Conservation (phyloP, 2,888 invertebrate genomes). For the Thelaira solivaga region DNA sequence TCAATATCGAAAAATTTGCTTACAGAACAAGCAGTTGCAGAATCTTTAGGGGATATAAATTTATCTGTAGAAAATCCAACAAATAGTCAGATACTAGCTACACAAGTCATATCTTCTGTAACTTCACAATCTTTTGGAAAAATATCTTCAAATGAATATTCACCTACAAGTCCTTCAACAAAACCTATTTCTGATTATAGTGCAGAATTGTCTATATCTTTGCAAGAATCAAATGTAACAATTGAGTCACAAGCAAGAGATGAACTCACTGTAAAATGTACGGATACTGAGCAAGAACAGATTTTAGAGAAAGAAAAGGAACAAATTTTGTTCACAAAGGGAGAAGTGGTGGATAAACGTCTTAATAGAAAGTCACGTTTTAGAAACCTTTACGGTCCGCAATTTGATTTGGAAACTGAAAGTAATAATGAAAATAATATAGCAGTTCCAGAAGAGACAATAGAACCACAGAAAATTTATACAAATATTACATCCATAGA, state of each 20-base stretch:
- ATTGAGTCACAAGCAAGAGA: not conserved
- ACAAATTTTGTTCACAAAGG: not conserved
- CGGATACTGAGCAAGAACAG: not conserved
- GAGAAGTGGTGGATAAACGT: slow-evolving; percentile 4
- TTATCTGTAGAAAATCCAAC: not conserved
- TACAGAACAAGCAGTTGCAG: not conserved
- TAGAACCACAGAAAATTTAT: not conserved
- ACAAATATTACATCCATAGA: not conserved
- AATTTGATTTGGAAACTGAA: slow-evolving; percentile 42
- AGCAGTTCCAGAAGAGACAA: not conserved
- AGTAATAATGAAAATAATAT: slow-evolving; percentile 25
- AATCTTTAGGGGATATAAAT: not conserved
- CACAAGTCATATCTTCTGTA: too few relatives aligned
- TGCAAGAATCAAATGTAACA: not conserved
- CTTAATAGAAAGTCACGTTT: slow-evolving; percentile 32
- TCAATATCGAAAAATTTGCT: not conserved
- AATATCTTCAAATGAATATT: not conserved
- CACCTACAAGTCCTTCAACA: not conserved
- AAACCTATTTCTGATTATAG: not conserved
- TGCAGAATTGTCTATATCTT: not conserved
- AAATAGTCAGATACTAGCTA: not conserved
- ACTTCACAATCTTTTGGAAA: not conserved
- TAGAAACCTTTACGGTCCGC: slow-evolving; percentile 44
- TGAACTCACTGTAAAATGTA: not conserved
- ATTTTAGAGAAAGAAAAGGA: not conserved